Base-by-base conservation (phyloP, 1,140 invertebrate species). In the Brachionus angularis region DNA sequence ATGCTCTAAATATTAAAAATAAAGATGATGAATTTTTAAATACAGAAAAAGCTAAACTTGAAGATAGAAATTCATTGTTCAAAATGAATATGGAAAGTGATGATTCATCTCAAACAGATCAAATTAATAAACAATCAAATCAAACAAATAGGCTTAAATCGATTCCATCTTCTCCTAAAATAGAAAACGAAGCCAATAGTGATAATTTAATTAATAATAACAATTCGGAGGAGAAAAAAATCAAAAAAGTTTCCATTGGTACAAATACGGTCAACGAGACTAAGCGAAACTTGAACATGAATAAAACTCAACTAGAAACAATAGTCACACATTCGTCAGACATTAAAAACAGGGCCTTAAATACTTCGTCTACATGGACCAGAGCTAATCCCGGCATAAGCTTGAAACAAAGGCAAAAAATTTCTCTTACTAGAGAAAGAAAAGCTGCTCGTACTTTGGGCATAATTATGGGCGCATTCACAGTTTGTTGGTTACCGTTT, bases 391-490 rank as follows among this genome's bases (percentile, higher is more conserved):
- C 47, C 0, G 49, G 46, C 1, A 71, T 47, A 0, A 55, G 47
- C n/a, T 21, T 71, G 34, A 71, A 79, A 89, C 93, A 96, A 78
- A 95, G 95, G 81, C 85, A 91, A 72, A 85, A 93, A 74, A 85
- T 98, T 74, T 93, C 95, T 0, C 86, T 95, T 72, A 96, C 96
- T 73, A 93, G 96, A 77, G 96, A 99, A 83, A 91, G 97, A 76
- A 85, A 96, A 55, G 96, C 96, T 0, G 98, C 96, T 0, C 83
- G 98, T 3, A 95, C 98, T 72, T 83, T 99, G 50, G 96, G 95
- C 34, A 86, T 99, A 50, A 98, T 99, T 73, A 96, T 98, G 91
- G 93, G 93, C 64, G 93, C 93, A 72, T 99, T 99, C 81, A 98
- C 98, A 76, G 87, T 93, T 36, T 97, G 93, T 77, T 99, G 96